Base-by-base conservation (phyloP, 2,113 vertebrate species). In the Saguinus imperator region DNA sequence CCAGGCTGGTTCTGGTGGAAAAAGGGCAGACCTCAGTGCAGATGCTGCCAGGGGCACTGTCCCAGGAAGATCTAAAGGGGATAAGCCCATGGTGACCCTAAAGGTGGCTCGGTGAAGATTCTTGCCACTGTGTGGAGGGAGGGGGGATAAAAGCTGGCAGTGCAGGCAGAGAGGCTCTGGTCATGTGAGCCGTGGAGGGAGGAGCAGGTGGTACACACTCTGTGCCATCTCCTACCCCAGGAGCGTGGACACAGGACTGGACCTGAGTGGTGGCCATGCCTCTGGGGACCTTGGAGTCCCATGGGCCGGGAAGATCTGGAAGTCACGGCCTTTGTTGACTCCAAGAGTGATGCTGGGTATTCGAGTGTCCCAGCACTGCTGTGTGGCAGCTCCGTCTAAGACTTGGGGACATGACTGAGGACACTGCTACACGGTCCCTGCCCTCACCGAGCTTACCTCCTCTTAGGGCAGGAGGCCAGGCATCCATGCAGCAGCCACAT, bases 131-230 rank as follows among this genome's bases (percentile, higher is more conserved):
- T 0, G 8, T 20, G 11, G 35, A 21, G 25, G 32, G 70, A 18
- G 1, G 17, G 0, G 8, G 20, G 1, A 13, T 1, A 32, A 13
- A 13, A 13, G 27, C 43, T 25, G 25, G 27, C 45, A 27, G 0
- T 13, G 16, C 52, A 1, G 35, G 35, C 58, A 18, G 21, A 50
- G 77, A 45, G 2, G 68, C 23, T 61, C 55, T 0, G 7, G 29
- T 6, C 5, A 6, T 3, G 1, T 8, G 6, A 8, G 66, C n/a
- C 1, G 3, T 6, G 58, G 20, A 40, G 25, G 10, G 55, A 29
- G 37, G 80, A 29, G 7, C 3, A 0, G 3, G n/a, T 50, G 5
- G 1, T 66, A 5, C 0, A 4, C 23, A 25, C 5, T 21, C 40
- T 5, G 12, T 40, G 8, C 1, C 2, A 3, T 23, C 50, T 87